A percentile compares a stretch with the other conserved stretches of the same genome.
phyloP scores from a whole-genome alignment of 2,888 invertebrate species.

The Lasiommata megera region DNA sequence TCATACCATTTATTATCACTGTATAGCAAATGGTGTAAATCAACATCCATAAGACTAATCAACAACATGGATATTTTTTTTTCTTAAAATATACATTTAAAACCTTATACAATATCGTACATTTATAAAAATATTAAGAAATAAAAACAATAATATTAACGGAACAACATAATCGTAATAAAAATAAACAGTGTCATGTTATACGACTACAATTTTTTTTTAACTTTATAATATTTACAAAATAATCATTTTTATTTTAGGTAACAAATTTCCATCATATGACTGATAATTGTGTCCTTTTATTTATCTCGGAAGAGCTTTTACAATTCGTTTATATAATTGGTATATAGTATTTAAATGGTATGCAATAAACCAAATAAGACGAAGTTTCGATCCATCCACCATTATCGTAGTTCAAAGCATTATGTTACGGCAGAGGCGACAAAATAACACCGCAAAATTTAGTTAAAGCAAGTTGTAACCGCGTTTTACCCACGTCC shows the following conservation, averaged over 20 bases:
- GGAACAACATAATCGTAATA: conserved; percentile 55
- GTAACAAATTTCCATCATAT: conserved; percentile 53
- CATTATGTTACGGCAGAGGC: no score
- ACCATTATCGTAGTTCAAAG: no score
- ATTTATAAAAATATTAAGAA: conserved; percentile 53
- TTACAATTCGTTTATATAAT: no score
- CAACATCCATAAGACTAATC: conserved; percentile 81
- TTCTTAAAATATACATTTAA: conserved; percentile 64
- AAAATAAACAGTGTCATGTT: conserved; percentile 71
- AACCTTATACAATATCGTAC: conserved; percentile 59
- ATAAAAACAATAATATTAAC: conserved; percentile 47
- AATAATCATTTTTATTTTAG: conserved; percentile 51
- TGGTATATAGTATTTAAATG: no score
- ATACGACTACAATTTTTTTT: conserved; percentile 51
- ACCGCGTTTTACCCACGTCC: no score
- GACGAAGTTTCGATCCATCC: no score
- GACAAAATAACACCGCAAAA: no score
- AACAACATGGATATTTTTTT: conserved; percentile 78
- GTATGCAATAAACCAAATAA: no score
- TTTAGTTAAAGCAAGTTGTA: no score
- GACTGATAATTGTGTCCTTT: conserved; percentile 39
- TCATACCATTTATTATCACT: conserved; percentile 77
- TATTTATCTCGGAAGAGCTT: background rate
- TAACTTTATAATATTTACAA: conserved; percentile 54
- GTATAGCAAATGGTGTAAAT: conserved; percentile 78